Base-by-base conservation (phyloP, 2,888 invertebrate species). In the Ommatoiulus sabulosus region DNA sequence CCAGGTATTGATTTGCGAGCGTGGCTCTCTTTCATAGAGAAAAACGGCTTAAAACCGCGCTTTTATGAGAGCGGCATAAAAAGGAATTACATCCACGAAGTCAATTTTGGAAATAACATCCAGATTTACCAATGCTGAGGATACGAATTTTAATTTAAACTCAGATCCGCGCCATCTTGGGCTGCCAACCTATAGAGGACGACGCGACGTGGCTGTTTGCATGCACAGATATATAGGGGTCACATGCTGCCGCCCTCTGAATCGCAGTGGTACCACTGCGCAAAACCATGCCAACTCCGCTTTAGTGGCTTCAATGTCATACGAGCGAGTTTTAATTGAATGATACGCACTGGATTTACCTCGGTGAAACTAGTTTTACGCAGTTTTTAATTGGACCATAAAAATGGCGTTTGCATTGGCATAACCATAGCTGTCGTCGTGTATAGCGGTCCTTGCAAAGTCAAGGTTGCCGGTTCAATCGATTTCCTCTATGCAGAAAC, bases 331-430 rank as follows among this genome's bases (percentile, higher is more conserved):
- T 63, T 35, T 63, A 63, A 63, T 63, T 63, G 63, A 63, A 20
- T 17, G n/a, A 8, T 20, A 63, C n/a, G 63, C 20, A 17, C 63
- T 63, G 4, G 63, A 8, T 63, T 63, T 63, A 20, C 20, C 63
- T 63, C 20, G n/a, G 63, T 63, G 63, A 6, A 63, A 63, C 63
- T 63, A 20, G 63, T 63, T 63, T 63, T 63, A 63, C 63, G 63
- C 63, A n/a, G 63, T 63, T 63, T 63, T 63, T 63, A 63, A 63
- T 63, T 63, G 63, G 63, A 63, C 63, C 20, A 63, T 63, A 63
- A 63, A 52, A 63, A 63, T 63, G 20, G 5, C 63, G 20, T 63
- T 63, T 63, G n/a, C 63, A 57, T 57, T 63, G 20, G 63, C 63
- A 63, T 63, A 63, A 7, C 63, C 63, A 20, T 63, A 17, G 20